Evolutionary conservation across 2,797 vertebrate species (phyloP).

Genomic region (Cyclopterus lumpus): DNA sequence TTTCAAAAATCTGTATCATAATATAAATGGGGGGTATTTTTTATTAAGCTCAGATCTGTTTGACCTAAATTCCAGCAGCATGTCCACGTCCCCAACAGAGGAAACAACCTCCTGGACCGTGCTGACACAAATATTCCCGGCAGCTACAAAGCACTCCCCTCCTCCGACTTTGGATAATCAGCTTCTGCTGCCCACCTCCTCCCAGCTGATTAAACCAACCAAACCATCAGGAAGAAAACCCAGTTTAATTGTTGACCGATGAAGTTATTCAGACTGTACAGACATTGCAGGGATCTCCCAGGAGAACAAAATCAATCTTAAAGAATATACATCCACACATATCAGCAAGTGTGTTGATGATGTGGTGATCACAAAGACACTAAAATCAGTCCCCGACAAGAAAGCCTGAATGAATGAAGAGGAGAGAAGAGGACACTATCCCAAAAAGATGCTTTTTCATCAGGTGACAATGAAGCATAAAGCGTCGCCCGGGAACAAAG

Average conservation of each 20-base stretch:
- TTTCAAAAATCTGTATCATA: slow-evolving; percentile 7
- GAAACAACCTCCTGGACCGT: background rate
- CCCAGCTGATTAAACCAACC: background rate
- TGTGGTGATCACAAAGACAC: background rate
- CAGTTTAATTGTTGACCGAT: background rate
- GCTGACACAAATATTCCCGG: background rate
- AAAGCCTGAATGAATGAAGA: background rate
- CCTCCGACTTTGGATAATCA: background rate
- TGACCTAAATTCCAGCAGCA: too few relatives aligned
- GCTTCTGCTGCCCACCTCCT: background rate
- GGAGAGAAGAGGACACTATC: background rate
- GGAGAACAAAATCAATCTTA: background rate
- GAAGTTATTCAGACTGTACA: background rate
- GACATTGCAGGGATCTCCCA: background rate
- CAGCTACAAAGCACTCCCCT: background rate
- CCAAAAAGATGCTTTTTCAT: background rate
- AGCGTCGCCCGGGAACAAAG: background rate
- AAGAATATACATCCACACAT: background rate
- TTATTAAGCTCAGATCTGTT: background rate
- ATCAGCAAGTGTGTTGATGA: background rate
- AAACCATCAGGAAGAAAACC: background rate
- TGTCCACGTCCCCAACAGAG: background rate
- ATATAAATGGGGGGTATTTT: background rate
- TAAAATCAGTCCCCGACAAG: background rate
- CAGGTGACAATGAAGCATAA: background rate